Evolutionary conservation across 2,113 vertebrate species (phyloP).

Genomic region (Atlantisia rogersi): DNA sequence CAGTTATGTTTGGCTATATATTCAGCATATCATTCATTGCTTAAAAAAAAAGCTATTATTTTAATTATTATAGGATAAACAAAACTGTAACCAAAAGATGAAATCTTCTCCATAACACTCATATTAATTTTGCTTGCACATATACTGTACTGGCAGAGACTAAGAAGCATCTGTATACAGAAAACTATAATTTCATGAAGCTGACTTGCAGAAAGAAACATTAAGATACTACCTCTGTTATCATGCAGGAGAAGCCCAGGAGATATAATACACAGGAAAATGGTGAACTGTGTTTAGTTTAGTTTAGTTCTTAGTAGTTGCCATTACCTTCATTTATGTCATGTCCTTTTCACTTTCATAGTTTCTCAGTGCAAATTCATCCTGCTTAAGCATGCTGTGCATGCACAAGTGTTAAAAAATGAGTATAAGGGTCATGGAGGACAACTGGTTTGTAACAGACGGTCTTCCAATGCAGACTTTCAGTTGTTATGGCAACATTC

Average conservation of each 20-base stretch:
- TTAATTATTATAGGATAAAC: neutral
- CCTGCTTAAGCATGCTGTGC: neutral
- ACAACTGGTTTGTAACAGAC: conserved; percentile 20
- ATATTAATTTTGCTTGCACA: neutral
- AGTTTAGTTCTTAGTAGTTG: neutral
- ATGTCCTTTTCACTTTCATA: conserved; percentile 4
- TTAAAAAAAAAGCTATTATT: neutral
- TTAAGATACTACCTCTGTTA: no score
- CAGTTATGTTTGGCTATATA: neutral
- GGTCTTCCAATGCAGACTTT: conserved; percentile 30
- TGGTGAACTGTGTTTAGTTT: no score
- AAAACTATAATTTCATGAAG: no score
- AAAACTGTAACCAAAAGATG: neutral
- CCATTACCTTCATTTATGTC: conserved; percentile 17
- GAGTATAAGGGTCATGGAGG: conserved; percentile 24
- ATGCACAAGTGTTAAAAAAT: conserved; percentile 28
- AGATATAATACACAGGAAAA: no score
- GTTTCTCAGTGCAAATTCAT: neutral
- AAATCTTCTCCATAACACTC: neutral
- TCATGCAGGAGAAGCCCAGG: no score
- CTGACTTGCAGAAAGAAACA: no score
- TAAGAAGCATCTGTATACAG: no score
- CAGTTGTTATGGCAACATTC: conserved; percentile 69
- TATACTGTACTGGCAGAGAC: neutral
- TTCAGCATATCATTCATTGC: neutral